Conservation (phyloP, 2,113 vertebrate genomes). For the Proteles cristata region DNA sequence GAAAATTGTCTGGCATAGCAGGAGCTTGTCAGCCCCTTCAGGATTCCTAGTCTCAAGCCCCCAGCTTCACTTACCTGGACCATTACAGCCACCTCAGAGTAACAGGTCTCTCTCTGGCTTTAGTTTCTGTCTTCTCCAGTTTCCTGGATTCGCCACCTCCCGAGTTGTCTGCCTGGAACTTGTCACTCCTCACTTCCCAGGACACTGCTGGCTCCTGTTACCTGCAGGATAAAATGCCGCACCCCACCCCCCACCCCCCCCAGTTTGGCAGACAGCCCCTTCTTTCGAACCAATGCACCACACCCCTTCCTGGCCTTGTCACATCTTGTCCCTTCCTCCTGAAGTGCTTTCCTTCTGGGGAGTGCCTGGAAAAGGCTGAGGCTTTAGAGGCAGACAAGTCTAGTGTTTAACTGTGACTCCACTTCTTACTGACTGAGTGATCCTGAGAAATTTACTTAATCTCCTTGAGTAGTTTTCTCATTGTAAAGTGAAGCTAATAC, state of each 20-base stretch:
- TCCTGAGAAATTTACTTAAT: not conserved
- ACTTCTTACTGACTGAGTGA: not conserved
- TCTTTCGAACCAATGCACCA: not conserved
- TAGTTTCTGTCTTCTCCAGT: not conserved
- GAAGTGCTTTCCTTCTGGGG: not conserved
- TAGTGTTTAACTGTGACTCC: not conserved
- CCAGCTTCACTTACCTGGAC: not conserved
- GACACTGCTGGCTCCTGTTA: not conserved
- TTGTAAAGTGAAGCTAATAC: not conserved
- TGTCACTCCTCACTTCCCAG: not conserved
- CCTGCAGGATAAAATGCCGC: not conserved
- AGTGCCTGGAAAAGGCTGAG: not conserved
- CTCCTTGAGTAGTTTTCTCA: not conserved
- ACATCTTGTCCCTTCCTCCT: not conserved
- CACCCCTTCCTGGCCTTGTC: not conserved
- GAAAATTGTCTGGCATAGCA: not conserved
- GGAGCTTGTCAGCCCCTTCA: not conserved
- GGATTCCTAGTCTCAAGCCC: not conserved
- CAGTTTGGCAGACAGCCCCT: not conserved
- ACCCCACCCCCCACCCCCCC: rapidly evolving
- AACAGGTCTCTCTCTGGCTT: not conserved
- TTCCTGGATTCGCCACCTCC: not conserved
- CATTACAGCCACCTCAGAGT: not conserved
- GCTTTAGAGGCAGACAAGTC: not conserved
- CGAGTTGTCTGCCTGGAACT: not conserved